A percentile compares a stretch with the other conserved stretches of the same genome.
Evolutionary conservation across 2,888 invertebrate genomes (phyloP).

Genomic region (Oxycera nigricornis): DNA sequence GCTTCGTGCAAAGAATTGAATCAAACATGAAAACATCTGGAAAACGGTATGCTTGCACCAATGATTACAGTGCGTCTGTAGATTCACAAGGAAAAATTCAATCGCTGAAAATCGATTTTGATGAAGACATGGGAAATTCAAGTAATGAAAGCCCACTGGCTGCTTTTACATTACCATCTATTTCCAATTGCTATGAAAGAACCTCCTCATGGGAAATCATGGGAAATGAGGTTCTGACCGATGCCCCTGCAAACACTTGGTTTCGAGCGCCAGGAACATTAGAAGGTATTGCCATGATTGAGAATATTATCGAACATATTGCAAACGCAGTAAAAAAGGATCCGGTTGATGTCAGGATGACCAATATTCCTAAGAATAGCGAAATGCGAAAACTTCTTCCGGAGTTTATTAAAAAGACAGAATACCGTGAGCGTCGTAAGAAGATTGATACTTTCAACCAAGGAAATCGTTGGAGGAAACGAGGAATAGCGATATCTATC

Average conservation of each 20-base stretch:
- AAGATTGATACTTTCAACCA: constrained; percentile 67
- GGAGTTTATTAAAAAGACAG: constrained; percentile 49
- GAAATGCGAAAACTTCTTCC: constrained; percentile 41
- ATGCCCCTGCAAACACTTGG: constrained; percentile 47
- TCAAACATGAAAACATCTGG: constrained; percentile 71
- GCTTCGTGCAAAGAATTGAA: constrained; percentile 70
- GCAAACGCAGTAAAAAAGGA: constrained; percentile 65
- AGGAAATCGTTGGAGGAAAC: constrained; percentile 78
- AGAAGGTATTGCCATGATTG: constrained; percentile 67
- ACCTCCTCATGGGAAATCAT: constrained; percentile 69
- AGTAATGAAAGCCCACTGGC: constrained; percentile 61
- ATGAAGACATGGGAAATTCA: constrained; percentile 64
- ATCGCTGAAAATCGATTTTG: constrained; percentile 65
- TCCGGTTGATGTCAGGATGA: constrained; percentile 66
- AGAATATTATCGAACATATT: constrained; percentile 74
- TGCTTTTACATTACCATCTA: neutral
- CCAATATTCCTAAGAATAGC: constrained; percentile 62
- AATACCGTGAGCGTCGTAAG: constrained; percentile 65
- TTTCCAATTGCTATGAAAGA: constrained; percentile 64
- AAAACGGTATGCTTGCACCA: constrained; percentile 64
- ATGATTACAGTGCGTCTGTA: constrained; percentile 69
- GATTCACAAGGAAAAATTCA: constrained; percentile 69
- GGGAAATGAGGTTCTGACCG: constrained; percentile 69
- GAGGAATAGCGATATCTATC: constrained; percentile 69
- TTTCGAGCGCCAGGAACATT: constrained; percentile 61